Base-by-base conservation (phyloP, 2,113 vertebrate species). In the Malurus elegans region DNA sequence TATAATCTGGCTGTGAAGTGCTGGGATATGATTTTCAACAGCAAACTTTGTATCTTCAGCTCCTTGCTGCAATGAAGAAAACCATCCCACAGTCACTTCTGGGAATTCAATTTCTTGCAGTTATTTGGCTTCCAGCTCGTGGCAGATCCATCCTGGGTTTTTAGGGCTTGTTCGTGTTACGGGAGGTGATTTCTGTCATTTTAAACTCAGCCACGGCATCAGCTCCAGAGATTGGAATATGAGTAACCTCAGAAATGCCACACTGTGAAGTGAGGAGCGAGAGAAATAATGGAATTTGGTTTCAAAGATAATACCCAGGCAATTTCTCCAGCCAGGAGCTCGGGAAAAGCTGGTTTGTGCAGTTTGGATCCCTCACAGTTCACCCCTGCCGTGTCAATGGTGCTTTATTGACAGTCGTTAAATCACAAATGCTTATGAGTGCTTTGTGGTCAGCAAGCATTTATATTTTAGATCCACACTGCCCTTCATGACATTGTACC, bases 91-190 rank as follows among this genome's bases (percentile, higher is more conserved):
- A 66, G 48, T 42, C 86, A 58, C 91, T 89, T 85, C 87, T 85
- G 76, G 65, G 70, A 93, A 95, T 90, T 93, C 65, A 92, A 42
- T 88, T 93, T 92, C 75, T 86, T 60, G 66, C 80, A 79, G 66
- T 91, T 61, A 65, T 88, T 91, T 88, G 81, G 84, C 84, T 94
- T 69, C 80, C 84, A 90, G 71, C 73, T 92, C 80, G 81, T 94
- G 60, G 74, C 80, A 91, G 70, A 65, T 88, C 76, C 61, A 45
- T 48, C 64, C 78, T 83, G 62, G n/a, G 34, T 32, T 90, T 93
- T 86, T 47, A 53, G 91, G 85, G 82, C 44, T 67, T 82, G 58
- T 76, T 89, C 28, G 4, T 24, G 64, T 82, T 70, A 18, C 24
- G 47, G 50, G 23, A 73, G 58, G 72, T 7, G n/a, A 73, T 80